Evolutionary conservation across 2,888 invertebrate genomes (phyloP).

Genomic region (Hemithea aestivaria): DNA sequence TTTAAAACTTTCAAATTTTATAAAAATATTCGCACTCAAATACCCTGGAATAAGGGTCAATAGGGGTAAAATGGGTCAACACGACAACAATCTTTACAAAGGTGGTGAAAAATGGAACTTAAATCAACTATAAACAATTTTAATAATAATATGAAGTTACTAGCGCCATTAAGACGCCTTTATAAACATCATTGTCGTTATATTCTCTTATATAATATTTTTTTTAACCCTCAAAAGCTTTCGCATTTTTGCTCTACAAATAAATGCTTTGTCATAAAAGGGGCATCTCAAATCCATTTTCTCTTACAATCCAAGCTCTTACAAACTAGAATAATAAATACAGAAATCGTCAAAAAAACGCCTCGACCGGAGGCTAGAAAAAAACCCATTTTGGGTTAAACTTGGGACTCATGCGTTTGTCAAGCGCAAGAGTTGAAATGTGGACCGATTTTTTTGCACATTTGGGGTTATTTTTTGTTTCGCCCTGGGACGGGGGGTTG

Average conservation of each 20-base stretch:
- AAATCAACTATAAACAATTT: too few relatives aligned
- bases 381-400: conserved; percentile 36
- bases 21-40: conserved; percentile 10
- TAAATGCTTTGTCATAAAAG: not conserved
- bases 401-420: conserved; percentile 45
- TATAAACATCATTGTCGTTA: too few relatives aligned
- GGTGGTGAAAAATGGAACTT: too few relatives aligned
- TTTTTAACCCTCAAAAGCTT: too few relatives aligned
- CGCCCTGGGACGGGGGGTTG: conserved; percentile 10
- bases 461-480: conserved; percentile 18
- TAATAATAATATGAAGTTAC: too few relatives aligned
- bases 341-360: conserved; percentile 49
- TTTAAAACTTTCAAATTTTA: conserved; percentile 17
- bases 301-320: conserved; percentile 23
- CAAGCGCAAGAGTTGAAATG: conserved; percentile 48
- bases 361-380: conserved; percentile 31
- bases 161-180: too few relatives aligned
- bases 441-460: conserved; percentile 38
- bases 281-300: conserved; percentile 8
- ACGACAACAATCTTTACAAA: too few relatives aligned
- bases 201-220: too few relatives aligned
- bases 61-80: too few relatives aligned
- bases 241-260: not conserved
- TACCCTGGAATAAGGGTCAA: too few relatives aligned
- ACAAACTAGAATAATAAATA: conserved; percentile 16